Conservation (phyloP, 1,140 invertebrate species). For the Callitettix versicolor region DNA sequence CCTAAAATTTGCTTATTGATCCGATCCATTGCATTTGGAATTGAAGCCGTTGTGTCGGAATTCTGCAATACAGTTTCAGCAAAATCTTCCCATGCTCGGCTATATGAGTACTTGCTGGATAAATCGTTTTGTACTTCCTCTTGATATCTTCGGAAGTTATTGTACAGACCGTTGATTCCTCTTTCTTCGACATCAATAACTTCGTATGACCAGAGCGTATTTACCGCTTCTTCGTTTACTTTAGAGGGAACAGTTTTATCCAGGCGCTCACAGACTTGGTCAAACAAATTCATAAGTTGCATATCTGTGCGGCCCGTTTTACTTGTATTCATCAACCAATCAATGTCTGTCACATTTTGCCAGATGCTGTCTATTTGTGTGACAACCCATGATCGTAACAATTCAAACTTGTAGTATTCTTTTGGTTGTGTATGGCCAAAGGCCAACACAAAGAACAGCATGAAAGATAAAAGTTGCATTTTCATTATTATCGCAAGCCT, state of each 20-base stretch:
- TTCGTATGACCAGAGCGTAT: slow-evolving; percentile 44
- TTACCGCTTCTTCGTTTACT: slow-evolving; percentile 27
- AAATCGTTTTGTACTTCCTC: slow-evolving; percentile 10
- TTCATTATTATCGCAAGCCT: too few relatives aligned
- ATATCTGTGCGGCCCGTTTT: slow-evolving; percentile 35
- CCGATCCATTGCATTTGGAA: slow-evolving; percentile 37
- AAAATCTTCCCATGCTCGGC: slow-evolving; percentile 46
- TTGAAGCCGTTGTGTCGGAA: slow-evolving; percentile 34
- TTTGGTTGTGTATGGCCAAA: too few relatives aligned
- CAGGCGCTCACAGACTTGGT: slow-evolving; percentile 38
- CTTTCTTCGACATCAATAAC: slow-evolving; percentile 39
- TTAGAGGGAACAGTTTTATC: slow-evolving; percentile 23
- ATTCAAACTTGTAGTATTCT: too few relatives aligned
- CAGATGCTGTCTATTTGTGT: slow-evolving; percentile 41
- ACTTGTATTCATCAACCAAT: slow-evolving; percentile 34
- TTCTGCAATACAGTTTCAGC: slow-evolving; percentile 47
- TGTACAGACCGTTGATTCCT: slow-evolving; percentile 45
- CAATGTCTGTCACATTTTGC: slow-evolving; percentile 39
- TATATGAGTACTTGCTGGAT: slow-evolving; percentile 31
- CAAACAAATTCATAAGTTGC: slow-evolving; percentile 42
- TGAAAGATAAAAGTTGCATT: too few relatives aligned
- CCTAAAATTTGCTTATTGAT: slow-evolving; percentile 41
- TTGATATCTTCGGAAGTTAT: slow-evolving; percentile 44
- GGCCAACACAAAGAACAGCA: too few relatives aligned
- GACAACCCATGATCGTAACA: not conserved